Evolutionary conservation across 1,140 invertebrate species (phyloP).

Genomic region (Drosophila oshimai): DNA sequence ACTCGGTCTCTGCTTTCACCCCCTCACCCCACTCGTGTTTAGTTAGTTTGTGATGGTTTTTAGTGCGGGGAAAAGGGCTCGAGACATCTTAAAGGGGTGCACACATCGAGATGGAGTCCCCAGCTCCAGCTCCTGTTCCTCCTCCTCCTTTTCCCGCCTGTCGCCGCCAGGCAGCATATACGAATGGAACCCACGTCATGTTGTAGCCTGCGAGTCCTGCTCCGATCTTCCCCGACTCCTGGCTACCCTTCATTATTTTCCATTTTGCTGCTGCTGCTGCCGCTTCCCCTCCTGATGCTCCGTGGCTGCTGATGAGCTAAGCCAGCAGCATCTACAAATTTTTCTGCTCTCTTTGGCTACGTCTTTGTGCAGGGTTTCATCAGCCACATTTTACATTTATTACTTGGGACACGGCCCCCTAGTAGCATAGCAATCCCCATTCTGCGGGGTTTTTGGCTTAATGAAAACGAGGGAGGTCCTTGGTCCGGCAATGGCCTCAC

Average conservation of each 20-base stretch:
- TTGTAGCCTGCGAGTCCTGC: slow-evolving; percentile 38
- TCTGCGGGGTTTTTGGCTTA: slow-evolving; percentile 29
- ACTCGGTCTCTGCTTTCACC: slow-evolving; percentile 4
- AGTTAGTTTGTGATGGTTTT: slow-evolving; percentile 79
- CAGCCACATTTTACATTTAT: slow-evolving; percentile 76
- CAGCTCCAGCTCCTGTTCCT: too few relatives aligned
- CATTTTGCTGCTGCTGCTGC: slow-evolving; percentile 24
- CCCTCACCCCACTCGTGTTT: slow-evolving; percentile 44
- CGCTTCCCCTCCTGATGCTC: not conserved
- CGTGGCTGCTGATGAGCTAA: slow-evolving; percentile 57
- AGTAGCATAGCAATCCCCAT: slow-evolving; percentile 18
- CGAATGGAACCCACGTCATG: slow-evolving; percentile 72
- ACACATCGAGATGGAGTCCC: slow-evolving; percentile 12
- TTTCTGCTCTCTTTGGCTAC: slow-evolving; percentile 53
- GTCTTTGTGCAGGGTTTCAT: slow-evolving; percentile 69
- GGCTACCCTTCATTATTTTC: slow-evolving; percentile 66
- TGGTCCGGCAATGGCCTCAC: slow-evolving; percentile 52
- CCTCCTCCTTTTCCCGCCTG: slow-evolving; percentile 32
- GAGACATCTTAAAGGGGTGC: slow-evolving; percentile 75
- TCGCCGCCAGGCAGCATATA: slow-evolving; percentile 72
- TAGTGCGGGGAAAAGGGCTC: slow-evolving; percentile 57
- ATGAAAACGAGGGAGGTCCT: slow-evolving; percentile 64
- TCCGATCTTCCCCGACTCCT: not conserved
- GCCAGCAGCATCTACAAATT: slow-evolving; percentile 62
- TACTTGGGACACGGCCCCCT: slow-evolving; percentile 52